Evolutionary conservation across 2,113 vertebrate genomes (phyloP).

Genomic region (Lota lota): DNA sequence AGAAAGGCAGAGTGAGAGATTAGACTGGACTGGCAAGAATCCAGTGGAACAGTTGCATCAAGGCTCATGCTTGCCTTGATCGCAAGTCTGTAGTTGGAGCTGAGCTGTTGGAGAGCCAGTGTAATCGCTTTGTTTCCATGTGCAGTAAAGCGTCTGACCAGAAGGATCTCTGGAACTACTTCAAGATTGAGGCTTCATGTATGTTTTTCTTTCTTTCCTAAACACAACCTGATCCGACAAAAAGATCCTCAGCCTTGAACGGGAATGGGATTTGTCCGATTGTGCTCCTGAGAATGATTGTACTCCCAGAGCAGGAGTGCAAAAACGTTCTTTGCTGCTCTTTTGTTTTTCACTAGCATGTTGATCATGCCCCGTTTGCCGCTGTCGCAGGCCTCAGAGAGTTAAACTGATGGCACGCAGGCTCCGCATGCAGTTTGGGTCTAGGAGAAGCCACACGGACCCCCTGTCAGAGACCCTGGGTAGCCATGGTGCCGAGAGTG

Average conservation of each 20-base stretch:
- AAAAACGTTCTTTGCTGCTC: conserved; percentile 75
- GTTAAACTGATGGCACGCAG: conserved; percentile 87
- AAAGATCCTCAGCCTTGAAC: conserved; percentile 62
- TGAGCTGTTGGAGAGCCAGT: conserved; percentile 54
- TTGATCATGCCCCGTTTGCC: conserved; percentile 69
- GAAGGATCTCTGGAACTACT: conserved; percentile 67
- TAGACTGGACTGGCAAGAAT: conserved; percentile 63
- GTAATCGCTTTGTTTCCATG: conserved; percentile 67
- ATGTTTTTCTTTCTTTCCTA: conserved; percentile 61
- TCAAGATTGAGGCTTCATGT: conserved; percentile 63
- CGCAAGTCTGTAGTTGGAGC: conserved; percentile 52
- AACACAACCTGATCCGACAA: conserved; percentile 64
- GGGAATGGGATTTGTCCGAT: conserved; percentile 76
- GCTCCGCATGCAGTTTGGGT: conserved; percentile 90
- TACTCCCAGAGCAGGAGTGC: conserved; percentile 64
- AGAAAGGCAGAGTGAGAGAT: conserved; percentile 35
- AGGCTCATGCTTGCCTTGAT: conserved; percentile 15
- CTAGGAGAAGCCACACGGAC: conserved; percentile 89
- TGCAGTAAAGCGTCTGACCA: conserved; percentile 65
- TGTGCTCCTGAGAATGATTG: conserved; percentile 81
- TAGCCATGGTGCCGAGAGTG: conserved; percentile 75
- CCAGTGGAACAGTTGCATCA: conserved; percentile 62
- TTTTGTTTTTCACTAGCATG: conserved; percentile 43
- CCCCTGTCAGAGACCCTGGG: conserved; percentile 81
- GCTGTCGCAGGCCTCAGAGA: conserved; percentile 74